Conservation (phyloP, 2,113 vertebrate species). For the Pelvicachromis taeniatus region DNA sequence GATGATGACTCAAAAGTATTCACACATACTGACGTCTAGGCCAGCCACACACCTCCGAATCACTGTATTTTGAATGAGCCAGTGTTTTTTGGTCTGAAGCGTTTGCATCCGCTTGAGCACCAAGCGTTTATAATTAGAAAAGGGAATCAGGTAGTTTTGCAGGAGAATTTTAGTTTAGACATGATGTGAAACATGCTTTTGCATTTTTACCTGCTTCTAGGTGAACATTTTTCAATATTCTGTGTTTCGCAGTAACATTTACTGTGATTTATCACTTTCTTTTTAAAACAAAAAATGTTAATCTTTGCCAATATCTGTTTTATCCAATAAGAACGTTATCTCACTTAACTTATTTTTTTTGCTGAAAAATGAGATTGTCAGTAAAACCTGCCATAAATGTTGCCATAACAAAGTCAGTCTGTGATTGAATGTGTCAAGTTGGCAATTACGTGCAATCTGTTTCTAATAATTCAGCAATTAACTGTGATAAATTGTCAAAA, state of each 20-base stretch:
- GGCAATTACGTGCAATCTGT: background rate
- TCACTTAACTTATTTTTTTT: background rate
- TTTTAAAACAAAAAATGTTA: background rate
- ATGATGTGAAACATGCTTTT: background rate
- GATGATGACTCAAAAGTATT: background rate
- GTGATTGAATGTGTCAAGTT: background rate
- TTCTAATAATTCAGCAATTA: background rate
- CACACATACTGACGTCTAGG: background rate
- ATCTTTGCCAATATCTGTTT: background rate
- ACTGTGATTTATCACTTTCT: background rate
- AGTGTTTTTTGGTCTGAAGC: background rate
- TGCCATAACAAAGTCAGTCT: background rate
- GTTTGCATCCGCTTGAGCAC: background rate
- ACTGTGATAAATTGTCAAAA: background rate
- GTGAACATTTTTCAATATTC: background rate
- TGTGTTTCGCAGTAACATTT: accelerated
- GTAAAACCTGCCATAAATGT: background rate
- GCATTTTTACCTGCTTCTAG: background rate
- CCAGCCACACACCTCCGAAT: background rate
- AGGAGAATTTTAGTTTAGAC: background rate
- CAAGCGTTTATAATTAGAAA: background rate
- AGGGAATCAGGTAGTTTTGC: background rate
- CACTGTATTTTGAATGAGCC: background rate
- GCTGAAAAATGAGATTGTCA: background rate
- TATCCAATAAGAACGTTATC: background rate